phyloP scores from a whole-genome alignment of 2,888 invertebrate genomes.

The Agrotis exclamationis region DNA sequence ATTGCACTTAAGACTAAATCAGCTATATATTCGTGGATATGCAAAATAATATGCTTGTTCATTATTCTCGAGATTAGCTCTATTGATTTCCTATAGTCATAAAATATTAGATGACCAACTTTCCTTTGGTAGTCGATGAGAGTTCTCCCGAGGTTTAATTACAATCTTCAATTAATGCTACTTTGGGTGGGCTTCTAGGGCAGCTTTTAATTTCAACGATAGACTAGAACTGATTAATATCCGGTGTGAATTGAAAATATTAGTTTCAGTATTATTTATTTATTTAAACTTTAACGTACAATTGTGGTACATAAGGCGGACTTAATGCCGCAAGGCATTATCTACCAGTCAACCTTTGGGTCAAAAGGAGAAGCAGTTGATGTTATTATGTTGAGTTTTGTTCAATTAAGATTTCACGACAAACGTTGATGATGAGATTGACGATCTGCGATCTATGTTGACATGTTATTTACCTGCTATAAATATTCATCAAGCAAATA shows the following conservation, averaged over 20 bases:
- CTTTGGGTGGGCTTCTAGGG: constrained; percentile 23
- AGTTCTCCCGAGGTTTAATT: constrained; percentile 23
- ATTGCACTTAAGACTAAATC: constrained; percentile 33
- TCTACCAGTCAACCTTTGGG: no score
- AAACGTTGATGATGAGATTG: constrained; percentile 18
- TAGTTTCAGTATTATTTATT: no score
- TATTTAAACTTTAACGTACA: no score
- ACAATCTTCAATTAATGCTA: constrained; percentile 33
- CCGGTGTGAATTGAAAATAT: constrained; percentile 14
- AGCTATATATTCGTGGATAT: constrained; percentile 24
- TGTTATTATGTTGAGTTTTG: background rate
- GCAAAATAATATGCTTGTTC: constrained; percentile 27
- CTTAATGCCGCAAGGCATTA: no score
- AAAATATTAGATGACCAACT: constrained; percentile 32
- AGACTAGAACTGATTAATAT: constrained; percentile 24
- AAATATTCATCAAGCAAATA: constrained; percentile 37
- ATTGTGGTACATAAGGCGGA: no score
- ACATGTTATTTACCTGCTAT: constrained; percentile 33
- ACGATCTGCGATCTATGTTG: constrained; percentile 18
- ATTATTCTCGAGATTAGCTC: constrained; percentile 17
- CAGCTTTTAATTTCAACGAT: constrained; percentile 17
- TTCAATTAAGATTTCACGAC: constrained; percentile 4
- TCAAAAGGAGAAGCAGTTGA: no score
- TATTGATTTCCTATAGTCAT: constrained; percentile 30
- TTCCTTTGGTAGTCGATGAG: constrained; percentile 32